Base-by-base conservation (phyloP, 23 tunicate genomes). In the Halocynthia roretzi region DNA sequence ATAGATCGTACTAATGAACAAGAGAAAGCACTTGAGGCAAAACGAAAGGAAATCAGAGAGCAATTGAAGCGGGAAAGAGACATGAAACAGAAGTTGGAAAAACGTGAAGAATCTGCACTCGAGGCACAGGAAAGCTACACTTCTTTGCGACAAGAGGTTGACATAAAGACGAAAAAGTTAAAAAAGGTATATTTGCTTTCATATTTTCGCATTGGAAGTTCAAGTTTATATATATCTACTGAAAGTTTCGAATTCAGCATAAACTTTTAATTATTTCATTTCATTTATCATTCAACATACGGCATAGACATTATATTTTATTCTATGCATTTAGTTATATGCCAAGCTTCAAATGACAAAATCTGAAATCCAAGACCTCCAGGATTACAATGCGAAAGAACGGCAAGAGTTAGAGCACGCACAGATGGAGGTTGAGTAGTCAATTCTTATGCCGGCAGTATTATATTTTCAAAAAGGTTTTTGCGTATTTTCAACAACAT, bases 141-240 rank as follows among this genome's bases (percentile, higher is more conserved):
- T 5, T 84, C 95, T 23, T 77, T 94, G 71, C 80, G 86, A 60
- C 95, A 94, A 72, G 99, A 94, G 74, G 99, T 94, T 19, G 99
- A 88, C 4, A 67, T 67, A 12, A 94, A 94, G 77, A 88, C 99
- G 49, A 84, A 84, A 65, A 84, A 81, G 63, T 81, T 94, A 5
- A 94, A 94, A 67, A 94, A 94, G 86, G 98, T 92, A 50, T 15
- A 44, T 48, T 50, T 72, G 14, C 66, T 72, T 72, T 31, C 44
- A 31, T 31, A 31, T 31, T 4, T 31, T 31, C 2, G 44, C 44
- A 31, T 31, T 31, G 44, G 44, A 31, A 31, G 44, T 31, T 31
- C 44, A 31, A 31, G 1, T 31, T 31, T 31, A 31, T 4, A 31
- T 31, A 31, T 31, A 31, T 31, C 4, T 31, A 31, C 1, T 31